These are phyloP conservation scores for Oryzias melastigma DNA, from an alignment of 2,113 vertebrate genomes.

Conservation along the genomic window DNA sequence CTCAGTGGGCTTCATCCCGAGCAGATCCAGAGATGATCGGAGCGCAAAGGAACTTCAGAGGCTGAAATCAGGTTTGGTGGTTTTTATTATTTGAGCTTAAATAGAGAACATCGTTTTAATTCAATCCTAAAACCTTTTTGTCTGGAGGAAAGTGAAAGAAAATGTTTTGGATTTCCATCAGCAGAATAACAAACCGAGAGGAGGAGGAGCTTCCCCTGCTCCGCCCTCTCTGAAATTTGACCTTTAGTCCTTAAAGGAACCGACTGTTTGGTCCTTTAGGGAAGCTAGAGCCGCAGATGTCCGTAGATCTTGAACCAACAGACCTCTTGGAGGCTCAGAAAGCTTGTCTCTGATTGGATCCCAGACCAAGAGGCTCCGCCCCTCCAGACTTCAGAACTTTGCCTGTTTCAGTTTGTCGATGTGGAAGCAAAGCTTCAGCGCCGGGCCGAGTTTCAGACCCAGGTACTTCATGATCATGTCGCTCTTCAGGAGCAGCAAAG, in stretches of 20 bases:
- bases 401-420: constrained; percentile 94
- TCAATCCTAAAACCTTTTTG: too few species aligned
- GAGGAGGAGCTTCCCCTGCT: too few species aligned
- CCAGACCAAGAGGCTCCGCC: constrained; percentile 12
- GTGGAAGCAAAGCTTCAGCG: constrained; percentile 93
- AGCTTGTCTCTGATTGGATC: constrained; percentile 8
- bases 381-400: constrained; percentile 81
- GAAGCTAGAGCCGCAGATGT: background rate
- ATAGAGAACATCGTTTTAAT: too few species aligned
- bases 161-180: too few species aligned
- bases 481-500: constrained; percentile 90
- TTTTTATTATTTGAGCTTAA: too few species aligned
- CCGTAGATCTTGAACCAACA: background rate
- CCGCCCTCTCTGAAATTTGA: too few species aligned
- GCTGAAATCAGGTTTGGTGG: too few species aligned
- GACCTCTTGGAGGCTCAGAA: background rate
- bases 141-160: too few species aligned
- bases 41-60: too few species aligned
- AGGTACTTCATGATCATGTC: constrained; percentile 98
- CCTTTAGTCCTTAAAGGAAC: background rate
- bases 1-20: too few species aligned
- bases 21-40: too few species aligned
- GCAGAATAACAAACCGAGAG: too few species aligned
- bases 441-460: constrained; percentile 93
- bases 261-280: background rate